Percentiles rank a stretch among this genome's conserved stretches.
These are phyloP conservation scores for Apus apus DNA, from an alignment of 2,113 vertebrate genomes.

Conservation along the genomic window DNA sequence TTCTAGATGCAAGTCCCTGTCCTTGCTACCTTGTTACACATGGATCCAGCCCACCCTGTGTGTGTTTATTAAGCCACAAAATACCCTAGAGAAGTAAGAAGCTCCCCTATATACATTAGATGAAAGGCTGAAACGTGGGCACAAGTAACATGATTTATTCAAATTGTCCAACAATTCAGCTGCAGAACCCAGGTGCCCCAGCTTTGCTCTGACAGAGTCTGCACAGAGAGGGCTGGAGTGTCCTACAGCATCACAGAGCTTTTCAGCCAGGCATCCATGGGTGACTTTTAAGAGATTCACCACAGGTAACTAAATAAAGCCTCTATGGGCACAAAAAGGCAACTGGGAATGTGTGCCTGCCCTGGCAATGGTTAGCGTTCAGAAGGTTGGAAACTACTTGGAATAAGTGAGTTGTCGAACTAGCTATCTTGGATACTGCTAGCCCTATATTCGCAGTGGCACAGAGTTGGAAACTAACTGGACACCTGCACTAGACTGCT, in stretches of 20 bases:
- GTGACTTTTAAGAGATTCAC: background rate
- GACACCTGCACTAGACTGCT: background rate
- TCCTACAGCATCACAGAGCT: background rate
- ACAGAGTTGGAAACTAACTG: background rate
- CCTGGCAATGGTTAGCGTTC: background rate
- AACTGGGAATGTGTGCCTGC: background rate
- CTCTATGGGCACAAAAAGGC: background rate
- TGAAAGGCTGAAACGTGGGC: background rate
- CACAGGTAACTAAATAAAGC: background rate
- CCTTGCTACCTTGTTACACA: background rate
- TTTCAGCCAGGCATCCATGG: background rate
- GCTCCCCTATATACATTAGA: background rate
- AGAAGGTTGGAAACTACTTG: background rate
- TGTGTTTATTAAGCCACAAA: background rate
- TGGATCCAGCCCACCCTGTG: background rate
- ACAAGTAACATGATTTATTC: background rate
- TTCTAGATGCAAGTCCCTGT: background rate
- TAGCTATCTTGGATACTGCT: background rate
- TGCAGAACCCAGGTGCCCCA: background rate
- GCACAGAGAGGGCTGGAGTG: background rate
- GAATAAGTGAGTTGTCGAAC: background rate
- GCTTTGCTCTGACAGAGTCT: background rate
- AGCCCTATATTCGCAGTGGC: background rate
- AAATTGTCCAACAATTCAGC: background rate
- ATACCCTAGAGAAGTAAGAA: background rate